Evolutionary conservation across 2,797 vertebrate species (phyloP), one percentile per base, ranked within the genome.

Genomic region (Perodicticus potto): DNA sequence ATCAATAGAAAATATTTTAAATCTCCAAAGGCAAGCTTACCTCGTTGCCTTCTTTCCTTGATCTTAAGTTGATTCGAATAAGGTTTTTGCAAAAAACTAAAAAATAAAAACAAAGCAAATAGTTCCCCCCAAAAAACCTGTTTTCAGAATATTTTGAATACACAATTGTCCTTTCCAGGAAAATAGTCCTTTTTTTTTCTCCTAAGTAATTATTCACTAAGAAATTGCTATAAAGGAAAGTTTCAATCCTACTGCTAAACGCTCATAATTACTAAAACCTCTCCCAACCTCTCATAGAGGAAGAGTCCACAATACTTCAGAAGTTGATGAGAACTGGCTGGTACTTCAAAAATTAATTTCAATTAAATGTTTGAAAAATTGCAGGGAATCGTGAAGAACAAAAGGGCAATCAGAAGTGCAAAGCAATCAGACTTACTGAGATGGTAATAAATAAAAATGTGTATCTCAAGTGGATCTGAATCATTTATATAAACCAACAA

Each of bases 311-410:
- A 93, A 7, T 25, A 8, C 55, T 97, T 95, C 49, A 43, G 67
- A 95, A 95, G 69, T 93, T 94, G 32, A 86, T 77, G 78, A 97
- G 96, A 97, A 97, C 96, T 96, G 95, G 95, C 97, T 98, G 97
- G 96, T 96, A 96, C 55, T 78, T 94, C 55, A 80, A 89, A 95
- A 95, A 70, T 65, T 93, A 91, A 84, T 96, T 95, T 65, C 86
- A 8, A 85, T 80, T 91, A 72, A 70, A 69, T 73, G 77, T 95
- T 94, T 87, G 22, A 95, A 67, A 91, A 93, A 73, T 57, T 88
- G 9, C 4, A 67, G 49, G 73, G 76, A 34, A 87, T 7, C 93
- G 69, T 77, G 37, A 81, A 89, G 40, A 93, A 94, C 55, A 93
- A 93, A 82, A 8, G 53, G 13, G 20, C 43, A 92, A 70, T 93